phyloP scores from a whole-genome alignment of 2,113 vertebrate genomes.

The Falcunculus frontatus region DNA sequence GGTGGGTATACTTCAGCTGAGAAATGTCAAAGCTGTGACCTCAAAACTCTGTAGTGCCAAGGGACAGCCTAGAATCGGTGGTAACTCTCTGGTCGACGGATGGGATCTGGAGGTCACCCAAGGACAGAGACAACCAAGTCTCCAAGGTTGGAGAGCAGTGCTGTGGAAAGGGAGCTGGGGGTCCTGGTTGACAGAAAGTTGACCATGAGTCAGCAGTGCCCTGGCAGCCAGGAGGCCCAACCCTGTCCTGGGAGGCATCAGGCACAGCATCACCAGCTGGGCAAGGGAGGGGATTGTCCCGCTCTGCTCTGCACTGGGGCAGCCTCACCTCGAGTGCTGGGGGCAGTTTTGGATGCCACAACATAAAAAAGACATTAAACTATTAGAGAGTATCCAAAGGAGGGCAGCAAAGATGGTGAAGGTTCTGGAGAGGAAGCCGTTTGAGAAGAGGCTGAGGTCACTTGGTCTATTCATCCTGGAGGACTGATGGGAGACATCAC shows the following conservation, averaged over 20 bases:
- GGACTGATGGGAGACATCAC: background rate
- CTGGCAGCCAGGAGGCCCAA: background rate
- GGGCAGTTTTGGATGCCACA: background rate
- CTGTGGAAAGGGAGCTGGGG: background rate
- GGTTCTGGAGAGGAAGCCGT: background rate
- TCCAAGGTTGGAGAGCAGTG: too few relatives aligned
- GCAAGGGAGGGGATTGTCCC: background rate
- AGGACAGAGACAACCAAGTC: background rate
- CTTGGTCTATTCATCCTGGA: background rate
- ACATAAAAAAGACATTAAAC: background rate
- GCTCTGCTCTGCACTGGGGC: background rate
- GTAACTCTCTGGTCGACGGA: background rate
- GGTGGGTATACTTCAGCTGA: background rate
- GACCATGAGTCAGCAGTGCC: background rate
- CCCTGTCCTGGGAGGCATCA: accelerated
- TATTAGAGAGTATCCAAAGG: background rate
- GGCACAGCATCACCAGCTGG: accelerated
- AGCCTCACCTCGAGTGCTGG: accelerated
- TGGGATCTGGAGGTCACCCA: background rate
- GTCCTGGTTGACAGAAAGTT: background rate
- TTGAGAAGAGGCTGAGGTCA: background rate
- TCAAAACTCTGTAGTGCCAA: background rate
- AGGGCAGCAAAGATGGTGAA: background rate
- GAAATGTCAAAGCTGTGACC: background rate
- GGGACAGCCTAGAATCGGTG: background rate